Percentiles rank a stretch among this genome's conserved stretches.
Evolutionary conservation across 2,888 invertebrate genomes (phyloP).

Genomic region (Chouioia cunea): DNA sequence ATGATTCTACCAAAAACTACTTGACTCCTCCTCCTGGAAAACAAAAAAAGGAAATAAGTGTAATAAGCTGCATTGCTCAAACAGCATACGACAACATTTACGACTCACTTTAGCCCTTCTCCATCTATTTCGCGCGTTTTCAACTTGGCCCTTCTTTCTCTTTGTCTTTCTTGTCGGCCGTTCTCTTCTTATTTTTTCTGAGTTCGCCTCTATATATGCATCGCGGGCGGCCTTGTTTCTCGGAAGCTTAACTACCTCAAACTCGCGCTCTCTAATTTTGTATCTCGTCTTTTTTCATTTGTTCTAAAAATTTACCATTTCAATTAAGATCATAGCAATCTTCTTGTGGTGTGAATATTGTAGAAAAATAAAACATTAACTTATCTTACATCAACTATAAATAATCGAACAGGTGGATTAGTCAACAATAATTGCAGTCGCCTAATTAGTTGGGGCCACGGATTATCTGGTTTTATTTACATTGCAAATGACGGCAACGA

Average conservation of each 20-base stretch:
- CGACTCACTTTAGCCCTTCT: not conserved
- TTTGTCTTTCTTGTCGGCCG: constrained; percentile 25
- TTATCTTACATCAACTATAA: too few relatives aligned
- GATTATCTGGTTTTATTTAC: constrained; percentile 6
- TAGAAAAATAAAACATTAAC: too few relatives aligned
- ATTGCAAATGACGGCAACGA: constrained; percentile 1
- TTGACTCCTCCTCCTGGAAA: too few relatives aligned
- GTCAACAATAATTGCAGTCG: constrained; percentile 18
- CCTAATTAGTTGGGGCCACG: not conserved
- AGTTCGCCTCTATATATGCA: too few relatives aligned
- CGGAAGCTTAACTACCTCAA: constrained; percentile 51
- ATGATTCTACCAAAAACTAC: too few relatives aligned
- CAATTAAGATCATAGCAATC: constrained; percentile 20
- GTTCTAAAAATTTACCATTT: constrained; percentile 26
- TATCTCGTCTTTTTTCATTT: constrained; percentile 10
- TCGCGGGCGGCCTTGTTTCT: constrained; percentile 48
- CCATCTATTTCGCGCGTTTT: constrained; percentile 1
- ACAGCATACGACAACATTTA: too few relatives aligned
- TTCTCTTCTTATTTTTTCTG: not conserved
- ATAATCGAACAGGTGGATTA: not conserved
- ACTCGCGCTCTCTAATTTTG: constrained; percentile 43
- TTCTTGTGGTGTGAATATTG: not conserved
- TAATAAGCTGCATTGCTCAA: too few relatives aligned
- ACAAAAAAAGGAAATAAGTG: too few relatives aligned
- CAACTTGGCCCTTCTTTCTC: not conserved